Base-by-base conservation (phyloP, 2,888 invertebrate genomes). In the Ormyrus thymus region DNA sequence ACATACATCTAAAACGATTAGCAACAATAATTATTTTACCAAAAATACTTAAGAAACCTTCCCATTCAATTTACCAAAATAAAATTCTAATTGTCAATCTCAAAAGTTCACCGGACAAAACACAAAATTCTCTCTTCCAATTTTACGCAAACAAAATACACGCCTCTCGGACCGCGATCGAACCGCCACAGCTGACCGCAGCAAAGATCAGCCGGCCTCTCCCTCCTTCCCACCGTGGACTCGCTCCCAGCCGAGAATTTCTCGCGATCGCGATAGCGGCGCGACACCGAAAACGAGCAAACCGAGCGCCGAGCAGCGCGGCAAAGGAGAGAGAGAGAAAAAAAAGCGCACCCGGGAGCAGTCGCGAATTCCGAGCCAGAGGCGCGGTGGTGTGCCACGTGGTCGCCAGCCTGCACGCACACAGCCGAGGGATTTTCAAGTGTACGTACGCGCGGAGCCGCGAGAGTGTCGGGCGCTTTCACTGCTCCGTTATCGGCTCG, bases 391-490 rank as follows among this genome's bases (percentile, higher is more conserved):
- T 61, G 59, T 53, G 29, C 64, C 64, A 74, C 69, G 72, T 78
- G 68, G 66, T 43, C 46, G 29, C 8, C 13, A 3, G 29, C 29
- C 29, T 29, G 29, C 29, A 29, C 29, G 2, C 29, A 29, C 29
- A 29, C 29, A 29, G 29, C 45, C 50, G 61, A 4, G 53, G 6
- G 6, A 78, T 66, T 75, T 68, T 68, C 75, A 68, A 51, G 70
- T 70, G 48, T 11, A 50, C 55, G 48, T 55, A 13, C 10, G 58
- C 51, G 29, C 59, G 58, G 51, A 66, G 29, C 45, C 51, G 58
- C 51, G 58, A 50, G 45, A 48, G 46, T 56, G 51, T 7, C 9
- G 43, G 62, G 48, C 65, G 68, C 78, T 79, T 79, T 79, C 75
- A 75, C 79, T 66, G 13, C 43, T 59, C 15, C 71, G 46, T 71